A percentile compares a stretch with the other conserved stretches of the same genome.
Conservation (phyloP, 2,888 invertebrate genomes). For the Metacarcinus magister region DNA sequence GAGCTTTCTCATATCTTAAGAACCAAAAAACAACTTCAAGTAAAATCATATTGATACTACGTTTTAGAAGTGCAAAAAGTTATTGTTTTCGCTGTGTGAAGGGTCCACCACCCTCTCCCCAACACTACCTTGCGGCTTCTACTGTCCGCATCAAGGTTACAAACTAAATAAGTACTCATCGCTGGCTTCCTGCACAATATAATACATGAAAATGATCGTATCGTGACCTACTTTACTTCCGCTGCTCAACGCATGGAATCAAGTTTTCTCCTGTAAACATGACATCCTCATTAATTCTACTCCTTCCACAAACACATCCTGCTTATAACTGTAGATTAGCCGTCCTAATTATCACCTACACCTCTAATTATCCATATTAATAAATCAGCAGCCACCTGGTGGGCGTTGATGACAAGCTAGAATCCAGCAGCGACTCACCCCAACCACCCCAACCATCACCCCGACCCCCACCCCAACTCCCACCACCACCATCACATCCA, state of each 20-base stretch:
- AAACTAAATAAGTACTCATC: background rate
- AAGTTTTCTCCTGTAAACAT: background rate
- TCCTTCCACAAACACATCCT: constrained; percentile 67
- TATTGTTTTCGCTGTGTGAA: background rate
- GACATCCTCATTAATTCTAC: constrained; percentile 43
- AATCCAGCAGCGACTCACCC: background rate
- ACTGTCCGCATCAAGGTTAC: background rate
- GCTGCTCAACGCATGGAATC: background rate
- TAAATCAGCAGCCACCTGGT: constrained; percentile 59
- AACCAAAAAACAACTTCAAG: background rate
- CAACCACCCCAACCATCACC: background rate
- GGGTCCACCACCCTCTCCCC: background rate
- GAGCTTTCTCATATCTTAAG: background rate
- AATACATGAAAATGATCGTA: background rate
- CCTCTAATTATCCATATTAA: constrained; percentile 62
- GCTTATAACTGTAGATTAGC: constrained; percentile 42
- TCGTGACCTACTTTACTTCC: background rate
- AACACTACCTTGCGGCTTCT: background rate
- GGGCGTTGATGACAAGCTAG: background rate
- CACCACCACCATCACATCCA: background rate
- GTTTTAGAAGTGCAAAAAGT: background rate
- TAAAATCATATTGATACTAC: background rate
- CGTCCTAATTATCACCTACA: constrained; percentile 59
- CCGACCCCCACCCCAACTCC: background rate
- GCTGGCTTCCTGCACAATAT: background rate